Evolutionary conservation across 2,888 invertebrate species (phyloP), one percentile per base, ranked within the genome.

Genomic region (Nemapogon koenigi): DNA sequence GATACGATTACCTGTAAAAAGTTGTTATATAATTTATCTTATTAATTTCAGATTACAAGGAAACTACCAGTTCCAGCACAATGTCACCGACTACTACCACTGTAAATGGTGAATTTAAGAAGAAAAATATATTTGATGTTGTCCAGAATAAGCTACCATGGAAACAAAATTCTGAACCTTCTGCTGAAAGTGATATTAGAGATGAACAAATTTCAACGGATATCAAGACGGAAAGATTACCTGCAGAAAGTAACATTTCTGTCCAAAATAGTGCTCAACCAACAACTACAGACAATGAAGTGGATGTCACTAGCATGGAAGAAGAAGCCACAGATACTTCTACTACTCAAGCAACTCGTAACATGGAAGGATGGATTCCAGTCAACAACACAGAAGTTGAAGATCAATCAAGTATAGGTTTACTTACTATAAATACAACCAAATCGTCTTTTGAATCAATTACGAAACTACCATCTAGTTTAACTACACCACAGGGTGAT

Each of bases 401-500:
- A 48, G 53, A 44, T 50, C 51, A 19, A 59, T 56, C 35, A 7
- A 7, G 4, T 28, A 53, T 55, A 13, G 50, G 49, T 44, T 53
- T 55, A 43, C 43, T 39, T 27, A 50, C 45, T 45, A 43, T 40
- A 16, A n/a, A 22, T 38, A 42, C 54, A 46, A 39, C 49, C 50
- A 42, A 51, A 52, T 35, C 59, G 48, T 63, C 69, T 53, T 78
- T 76, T 52, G 76, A 79, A 67, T 79, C 79, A 43, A 78, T 78
- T 45, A 78, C 79, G 38, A 80, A 79, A 61, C 48, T 79, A 39
- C 72, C 76, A 41, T 57, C 66, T 33, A 63, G 58, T 38, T 48
- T 78, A 30, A 79, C 79, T 25, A 79, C 79, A 28, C 78, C 79
- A 22, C 59, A 59, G 44, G 70, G 70, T 50, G 76, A 78, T n/a